These are phyloP conservation scores for Tragelaphus imberbis DNA, from an alignment of 2,113 vertebrate genomes.

Conservation along the genomic window DNA sequence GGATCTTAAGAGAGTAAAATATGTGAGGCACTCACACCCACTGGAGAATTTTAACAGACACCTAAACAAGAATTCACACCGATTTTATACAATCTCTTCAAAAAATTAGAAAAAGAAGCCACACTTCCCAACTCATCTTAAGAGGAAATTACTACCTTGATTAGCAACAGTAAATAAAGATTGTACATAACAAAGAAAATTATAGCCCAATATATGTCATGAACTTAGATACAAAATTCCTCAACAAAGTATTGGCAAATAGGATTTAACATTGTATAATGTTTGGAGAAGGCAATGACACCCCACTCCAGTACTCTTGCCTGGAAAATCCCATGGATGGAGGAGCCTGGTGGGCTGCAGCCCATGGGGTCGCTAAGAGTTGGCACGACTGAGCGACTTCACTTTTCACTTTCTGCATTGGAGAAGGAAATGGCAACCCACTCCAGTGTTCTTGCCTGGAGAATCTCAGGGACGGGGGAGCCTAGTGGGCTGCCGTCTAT, in stretches of 20 bases:
- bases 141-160: neutral
- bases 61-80: neutral
- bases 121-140: neutral
- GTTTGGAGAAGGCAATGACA: no score
- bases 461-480: no score
- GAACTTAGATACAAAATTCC: neutral
- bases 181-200: neutral
- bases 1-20: neutral
- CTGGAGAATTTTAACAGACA: neutral
- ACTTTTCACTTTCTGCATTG: no score
- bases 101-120: neutral
- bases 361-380: no score
- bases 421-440: no score
- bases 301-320: no score
- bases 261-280: neutral
- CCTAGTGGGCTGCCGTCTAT: no score
- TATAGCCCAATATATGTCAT: neutral
- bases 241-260: neutral
- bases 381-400: no score
- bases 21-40: neutral
- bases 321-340: no score
- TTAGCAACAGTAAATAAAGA: neutral
- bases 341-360: no score
- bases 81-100: neutral
- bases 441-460: no score